Base-by-base conservation (phyloP, 2,113 vertebrate genomes). In the Myiozetetes cayanensis region DNA sequence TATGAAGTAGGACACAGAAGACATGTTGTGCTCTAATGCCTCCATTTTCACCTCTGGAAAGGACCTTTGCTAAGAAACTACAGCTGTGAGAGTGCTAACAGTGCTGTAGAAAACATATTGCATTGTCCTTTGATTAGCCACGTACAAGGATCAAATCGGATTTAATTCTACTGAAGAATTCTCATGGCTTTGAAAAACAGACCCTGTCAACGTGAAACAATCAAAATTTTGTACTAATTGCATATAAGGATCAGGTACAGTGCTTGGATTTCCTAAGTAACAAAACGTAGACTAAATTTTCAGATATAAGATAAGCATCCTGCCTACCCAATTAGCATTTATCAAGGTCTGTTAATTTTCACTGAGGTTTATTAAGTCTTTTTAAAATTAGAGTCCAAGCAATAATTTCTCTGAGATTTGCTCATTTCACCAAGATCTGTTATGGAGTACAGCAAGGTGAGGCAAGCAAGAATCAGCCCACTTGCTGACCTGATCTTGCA, bases 31-130 rank as follows among this genome's bases (percentile, higher is more conserved):
- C 80, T 95, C 78, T 41, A 50, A 67, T 91, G 84, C 85, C 67
- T 96, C 78, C 50, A 24, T 95, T 91, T 95, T 93, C 85, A 85
- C 78, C 78, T 82, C 91, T 73, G 73, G 74, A 93, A 88, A 59
- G 61, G 91, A 78, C 61, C 47, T 95, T 70, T 92, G 41, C 80
- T 80, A 37, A 77, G 89, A 71, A 37, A 88, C 46, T 86, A 50
- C 75, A 71, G 41, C 67, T 82, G 43, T 88, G 65, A 86, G 25
- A 25, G 30, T 58, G 56, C 55, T 72, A 85, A 65, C 46, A 74
- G 93, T 39, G 70, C 72, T 74, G 61, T 44, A 80, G 85, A 65
- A 83, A 89, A 63, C 65, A 27, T 28, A 62, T 1, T 41, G 23
- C 49, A 13, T 35, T 79, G 59, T 84, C 39, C 47, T 78, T 77